phyloP scores from a whole-genome alignment of 2,888 invertebrate species.

The Nymphalis urticae region DNA sequence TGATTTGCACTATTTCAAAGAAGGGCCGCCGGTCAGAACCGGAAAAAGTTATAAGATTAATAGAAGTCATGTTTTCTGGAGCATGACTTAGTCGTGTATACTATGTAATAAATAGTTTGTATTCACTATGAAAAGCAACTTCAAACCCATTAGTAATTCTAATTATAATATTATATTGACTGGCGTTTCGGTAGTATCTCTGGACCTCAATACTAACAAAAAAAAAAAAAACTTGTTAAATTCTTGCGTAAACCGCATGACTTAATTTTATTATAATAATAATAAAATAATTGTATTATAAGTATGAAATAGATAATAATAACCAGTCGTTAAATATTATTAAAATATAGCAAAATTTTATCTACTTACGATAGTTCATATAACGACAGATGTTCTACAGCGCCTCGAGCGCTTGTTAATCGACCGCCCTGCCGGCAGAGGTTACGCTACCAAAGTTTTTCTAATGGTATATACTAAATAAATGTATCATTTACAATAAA shows the following conservation, averaged over 20 bases:
- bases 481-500: not conserved
- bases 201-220: too few species aligned
- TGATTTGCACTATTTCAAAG: constrained; percentile 59
- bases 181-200: too few species aligned
- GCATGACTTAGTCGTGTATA: constrained; percentile 28
- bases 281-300: too few species aligned
- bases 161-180: too few species aligned
- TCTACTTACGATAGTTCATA: constrained; percentile 20
- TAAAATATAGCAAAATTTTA: constrained; percentile 16
- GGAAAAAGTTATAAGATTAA: constrained; percentile 66
- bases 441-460: constrained; percentile 40
- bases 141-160: too few species aligned
- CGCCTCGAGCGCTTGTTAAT: constrained; percentile 20
- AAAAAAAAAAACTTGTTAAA: too few species aligned
- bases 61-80: constrained; percentile 57
- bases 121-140: not conserved
- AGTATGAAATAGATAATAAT: too few species aligned
- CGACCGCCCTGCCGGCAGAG: constrained; percentile 3
- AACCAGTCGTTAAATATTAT: not conserved
- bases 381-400: constrained; percentile 34
- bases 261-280: too few species aligned
- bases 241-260: too few species aligned
- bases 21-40: constrained; percentile 62
- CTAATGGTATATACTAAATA: not conserved
- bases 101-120: not conserved